These are phyloP conservation scores for Drosophila gunungcola DNA, from an alignment of 1,140 invertebrate species.

Conservation along the genomic window DNA sequence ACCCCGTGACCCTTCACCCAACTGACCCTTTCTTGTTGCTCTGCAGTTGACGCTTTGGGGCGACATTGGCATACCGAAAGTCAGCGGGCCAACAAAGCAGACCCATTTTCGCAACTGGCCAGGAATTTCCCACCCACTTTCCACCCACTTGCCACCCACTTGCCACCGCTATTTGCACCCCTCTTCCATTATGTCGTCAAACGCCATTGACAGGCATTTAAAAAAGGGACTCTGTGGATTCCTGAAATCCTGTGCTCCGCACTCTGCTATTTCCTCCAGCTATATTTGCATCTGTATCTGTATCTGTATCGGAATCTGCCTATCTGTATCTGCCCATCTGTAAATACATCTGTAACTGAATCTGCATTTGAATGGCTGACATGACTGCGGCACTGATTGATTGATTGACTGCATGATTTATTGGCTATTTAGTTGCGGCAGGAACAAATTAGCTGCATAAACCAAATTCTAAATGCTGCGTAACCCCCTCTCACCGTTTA, in stretches of 20 bases:
- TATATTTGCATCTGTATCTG: neutral
- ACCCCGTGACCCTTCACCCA: conserved; percentile 13
- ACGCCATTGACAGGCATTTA: conserved; percentile 57
- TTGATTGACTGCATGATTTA: conserved; percentile 76
- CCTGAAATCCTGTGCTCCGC: conserved; percentile 15
- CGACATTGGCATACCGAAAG: conserved; percentile 39
- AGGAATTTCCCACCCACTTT: neutral
- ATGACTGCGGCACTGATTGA: conserved; percentile 56
- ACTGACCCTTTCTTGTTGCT: conserved; percentile 31
- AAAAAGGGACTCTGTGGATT: conserved; percentile 38
- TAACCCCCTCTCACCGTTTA: conserved; percentile 25
- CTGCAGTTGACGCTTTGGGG: conserved; percentile 36
- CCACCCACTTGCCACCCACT: neutral
- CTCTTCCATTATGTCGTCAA: conserved; percentile 43
- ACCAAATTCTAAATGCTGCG: conserved; percentile 64
- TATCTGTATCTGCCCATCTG: neutral
- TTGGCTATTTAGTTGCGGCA: conserved; percentile 75
- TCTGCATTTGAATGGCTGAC: conserved; percentile 58
- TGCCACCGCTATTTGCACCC: neutral
- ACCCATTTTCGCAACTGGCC: neutral
- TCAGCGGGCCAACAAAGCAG: conserved; percentile 33
- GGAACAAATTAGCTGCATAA: conserved; percentile 72
- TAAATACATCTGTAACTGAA: conserved; percentile 11
- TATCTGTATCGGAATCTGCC: neutral
- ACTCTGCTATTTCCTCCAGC: neutral